phyloP scores from a whole-genome alignment of 2,888 invertebrate species.

The Nematopogon swammerdamellus region DNA sequence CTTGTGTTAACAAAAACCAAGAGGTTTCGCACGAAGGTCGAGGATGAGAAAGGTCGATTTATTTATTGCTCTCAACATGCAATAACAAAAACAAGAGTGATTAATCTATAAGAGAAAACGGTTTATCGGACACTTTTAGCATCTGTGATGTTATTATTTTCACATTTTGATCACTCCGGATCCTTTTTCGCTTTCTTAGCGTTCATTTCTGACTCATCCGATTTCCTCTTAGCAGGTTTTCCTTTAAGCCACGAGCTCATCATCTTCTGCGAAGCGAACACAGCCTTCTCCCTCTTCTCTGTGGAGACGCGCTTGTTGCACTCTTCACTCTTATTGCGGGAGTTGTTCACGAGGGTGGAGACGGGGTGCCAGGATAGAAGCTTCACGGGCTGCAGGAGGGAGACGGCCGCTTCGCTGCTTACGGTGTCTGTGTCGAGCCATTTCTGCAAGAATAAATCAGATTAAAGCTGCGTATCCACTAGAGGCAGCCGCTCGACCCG shows the following conservation, averaged over 20 bases:
- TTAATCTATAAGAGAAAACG: no score
- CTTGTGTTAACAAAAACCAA: no score
- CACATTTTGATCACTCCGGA: no score
- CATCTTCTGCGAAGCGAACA: conserved; percentile 32
- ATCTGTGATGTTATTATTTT: no score
- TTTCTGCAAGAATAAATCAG: conserved; percentile 42
- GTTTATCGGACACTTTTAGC: no score
- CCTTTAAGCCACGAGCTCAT: conserved; percentile 37
- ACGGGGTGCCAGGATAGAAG: conserved; percentile 67
- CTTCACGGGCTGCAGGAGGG: conserved; percentile 51
- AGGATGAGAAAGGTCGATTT: no score
- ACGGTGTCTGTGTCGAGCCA: conserved; percentile 65
- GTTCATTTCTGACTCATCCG: conserved; percentile 15
- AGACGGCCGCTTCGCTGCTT: conserved; percentile 45
- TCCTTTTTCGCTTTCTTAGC: conserved; percentile 20
- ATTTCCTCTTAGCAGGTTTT: conserved; percentile 30
- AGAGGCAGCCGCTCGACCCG: no score
- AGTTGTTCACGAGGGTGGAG: conserved; percentile 67
- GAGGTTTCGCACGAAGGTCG: no score
- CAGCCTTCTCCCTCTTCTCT: conserved; percentile 23
- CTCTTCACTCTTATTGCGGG: conserved; percentile 60
- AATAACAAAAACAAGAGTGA: no score
- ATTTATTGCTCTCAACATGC: no score
- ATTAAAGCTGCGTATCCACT: no score
- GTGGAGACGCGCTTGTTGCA: conserved; percentile 50